Evolutionary conservation across 2,888 invertebrate genomes (phyloP), one percentile per base, ranked within the genome.

Genomic region (Caenorhabditis plicata): DNA sequence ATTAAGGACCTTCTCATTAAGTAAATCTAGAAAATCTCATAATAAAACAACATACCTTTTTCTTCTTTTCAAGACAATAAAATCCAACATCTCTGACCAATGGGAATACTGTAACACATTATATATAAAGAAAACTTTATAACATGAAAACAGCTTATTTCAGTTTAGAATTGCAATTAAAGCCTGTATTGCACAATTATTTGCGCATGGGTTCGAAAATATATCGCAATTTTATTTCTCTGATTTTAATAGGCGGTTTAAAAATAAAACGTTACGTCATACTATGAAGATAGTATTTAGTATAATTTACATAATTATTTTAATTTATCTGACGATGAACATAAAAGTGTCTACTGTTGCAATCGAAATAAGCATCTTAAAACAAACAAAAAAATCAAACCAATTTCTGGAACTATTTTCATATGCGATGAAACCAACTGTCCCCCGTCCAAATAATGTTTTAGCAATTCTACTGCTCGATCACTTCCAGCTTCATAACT

Each of bases 41-140:
- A 9, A 9, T 8, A 20, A 40, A 17, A 40, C 7, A 36, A 40
- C 48, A 15, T 19, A 56, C 56, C 41, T 65, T 51, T 8, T 58
- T 26, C 17, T 57, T 60, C 31, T 51, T 63, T 11, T 56, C 49
- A n/a, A 60, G 27, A 27, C 64, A 68, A 31, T 65, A 65, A 4
- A 47, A 20, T 13, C 48, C 63, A 19, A 56, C 17, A 15, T 49
- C 49, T 17, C 60, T 53, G 11, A 62, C 41, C 7, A 68, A 48
- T n/a, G 68, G 65, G 29, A 63, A 52, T 36, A 62, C 68, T 67
- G 46, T 39, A 67, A 56, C 38, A 17, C 31, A 27, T 31, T 17
- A 26, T 17, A 38, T 27, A 7, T 17, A 29, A 39, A 41, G 7
- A 19, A 2, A 13, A 9, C 23, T 27, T 8, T 13, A 31, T 25